A percentile compares a stretch with the other conserved stretches of the same genome.
Evolutionary conservation across 2,888 invertebrate species (phyloP).

Genomic region (Rhimphoctona megacephalus): DNA sequence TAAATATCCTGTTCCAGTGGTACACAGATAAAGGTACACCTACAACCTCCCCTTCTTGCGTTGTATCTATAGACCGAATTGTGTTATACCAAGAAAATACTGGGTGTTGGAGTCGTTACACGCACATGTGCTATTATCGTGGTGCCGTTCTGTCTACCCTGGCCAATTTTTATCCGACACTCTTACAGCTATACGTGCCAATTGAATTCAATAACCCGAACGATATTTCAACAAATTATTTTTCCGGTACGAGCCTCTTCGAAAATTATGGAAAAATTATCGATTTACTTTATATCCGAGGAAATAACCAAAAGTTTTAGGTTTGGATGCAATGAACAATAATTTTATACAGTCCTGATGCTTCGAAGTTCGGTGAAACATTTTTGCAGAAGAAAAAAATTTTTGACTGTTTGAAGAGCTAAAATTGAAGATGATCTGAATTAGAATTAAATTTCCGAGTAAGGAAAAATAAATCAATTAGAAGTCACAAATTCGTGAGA

Average conservation of each 20-base stretch:
- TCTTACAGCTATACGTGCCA: slow-evolving; percentile 3
- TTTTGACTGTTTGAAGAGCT: background rate
- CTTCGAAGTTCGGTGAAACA: no score
- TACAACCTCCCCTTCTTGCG: slow-evolving; percentile 33
- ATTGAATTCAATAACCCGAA: slow-evolving; percentile 54
- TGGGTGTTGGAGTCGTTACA: slow-evolving; percentile 53
- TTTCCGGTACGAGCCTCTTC: background rate
- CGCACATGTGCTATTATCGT: slow-evolving; percentile 69
- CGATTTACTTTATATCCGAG: background rate
- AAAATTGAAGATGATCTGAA: background rate
- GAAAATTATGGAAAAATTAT: background rate
- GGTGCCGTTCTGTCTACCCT: slow-evolving; percentile 62
- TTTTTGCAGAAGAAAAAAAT: no score
- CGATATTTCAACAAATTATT: slow-evolving; percentile 39
- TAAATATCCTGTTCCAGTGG: slow-evolving; percentile 37
- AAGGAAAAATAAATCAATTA: no score
- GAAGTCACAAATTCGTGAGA: no score
- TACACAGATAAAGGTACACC: slow-evolving; percentile 45
- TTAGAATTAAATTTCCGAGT: no score
- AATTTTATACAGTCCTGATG: no score
- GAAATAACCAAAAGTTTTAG: no score
- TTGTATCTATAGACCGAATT: background rate
- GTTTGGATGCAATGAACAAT: no score
- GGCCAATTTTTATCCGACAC: slow-evolving; percentile 58
- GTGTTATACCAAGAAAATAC: slow-evolving; percentile 32